These are phyloP conservation scores for Mesitornis unicolor DNA, from an alignment of 2,113 vertebrate species.

Conservation along the genomic window DNA sequence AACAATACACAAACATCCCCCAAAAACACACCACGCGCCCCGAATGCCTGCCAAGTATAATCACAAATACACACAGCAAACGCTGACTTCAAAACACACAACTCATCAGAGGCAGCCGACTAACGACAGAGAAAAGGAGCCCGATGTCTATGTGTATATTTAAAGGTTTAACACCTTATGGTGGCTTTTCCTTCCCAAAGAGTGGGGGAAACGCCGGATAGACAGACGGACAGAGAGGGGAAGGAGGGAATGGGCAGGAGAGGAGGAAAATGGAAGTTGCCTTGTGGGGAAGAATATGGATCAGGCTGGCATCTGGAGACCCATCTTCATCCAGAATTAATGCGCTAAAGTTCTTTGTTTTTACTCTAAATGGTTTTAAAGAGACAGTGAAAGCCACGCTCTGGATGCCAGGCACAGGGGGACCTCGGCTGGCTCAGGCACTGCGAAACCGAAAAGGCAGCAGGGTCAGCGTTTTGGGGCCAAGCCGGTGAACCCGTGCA, in stretches of 20 bases:
- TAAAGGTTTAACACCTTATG: background rate
- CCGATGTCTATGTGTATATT: background rate
- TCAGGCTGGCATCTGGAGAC: slow-evolving; percentile 68
- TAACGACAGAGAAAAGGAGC: background rate
- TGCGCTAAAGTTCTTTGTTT: slow-evolving; percentile 71
- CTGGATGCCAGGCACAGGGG: background rate
- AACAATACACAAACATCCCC: slow-evolving; percentile 59
- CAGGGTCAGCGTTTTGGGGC: background rate
- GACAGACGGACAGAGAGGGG: background rate
- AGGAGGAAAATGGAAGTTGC: slow-evolving; percentile 28
- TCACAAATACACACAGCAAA: slow-evolving; percentile 39
- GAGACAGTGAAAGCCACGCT: slow-evolving; percentile 16
- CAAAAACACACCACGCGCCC: background rate
- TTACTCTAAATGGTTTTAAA: slow-evolving; percentile 72
- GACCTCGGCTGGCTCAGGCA: background rate
- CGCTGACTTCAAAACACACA: slow-evolving; percentile 21
- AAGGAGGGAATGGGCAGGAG: background rate
- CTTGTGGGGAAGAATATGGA: slow-evolving; percentile 54
- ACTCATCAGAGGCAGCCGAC: background rate
- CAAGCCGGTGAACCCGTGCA: background rate
- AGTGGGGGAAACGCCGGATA: background rate
- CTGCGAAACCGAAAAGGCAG: background rate
- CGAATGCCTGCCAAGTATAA: background rate
- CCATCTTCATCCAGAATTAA: slow-evolving; percentile 74
- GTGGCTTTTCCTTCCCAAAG: background rate